Base-by-base conservation (phyloP, 2,888 invertebrate species). In the Drosophila monieri region DNA sequence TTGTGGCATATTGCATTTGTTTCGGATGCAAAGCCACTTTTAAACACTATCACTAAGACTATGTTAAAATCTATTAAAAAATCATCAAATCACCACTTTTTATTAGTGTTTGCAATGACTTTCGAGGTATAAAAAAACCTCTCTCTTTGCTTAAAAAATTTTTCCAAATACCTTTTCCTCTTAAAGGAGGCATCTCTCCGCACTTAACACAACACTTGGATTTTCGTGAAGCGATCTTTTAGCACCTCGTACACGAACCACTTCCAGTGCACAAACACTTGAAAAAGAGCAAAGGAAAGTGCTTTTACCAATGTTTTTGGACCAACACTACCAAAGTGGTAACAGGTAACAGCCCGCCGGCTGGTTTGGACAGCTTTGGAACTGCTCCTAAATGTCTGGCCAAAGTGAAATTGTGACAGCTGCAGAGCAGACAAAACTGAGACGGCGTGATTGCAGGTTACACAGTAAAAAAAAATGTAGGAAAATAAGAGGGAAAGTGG, bases 361-460 rank as follows among this genome's bases (percentile, higher is more conserved):
- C 35, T 35, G 35, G 35, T 14, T 23, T 21, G 14, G 15, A 18
- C 30, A 12, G 23, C n/a, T 9, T 35, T 15, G 18, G 3, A 23
- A 32, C 70, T 23, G 53, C 54, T 57, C 57, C 71, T 51, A 61
- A 70, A 57, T 73, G 73, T 69, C 66, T 73, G 60, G 66, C 58
- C 73, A 65, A 77, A 77, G 77, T 77, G 77, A 77, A 77, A 77
- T 77, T 77, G 76, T 77, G 77, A 77, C 78, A 76, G 73, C 76
- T 76, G 69, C 49, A 51, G 78, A 77, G 78, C 77, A 77, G 76
- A 70, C 76, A 46, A 70, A 23, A 27, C 46, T 14, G 30, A 47
- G 58, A 60, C 58, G 15, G 4, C 10, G 35, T n/a, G 30, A 47
- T 41, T 60, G 39, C 60, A 35, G 23, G 39, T 41, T 46, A 23